Percentiles rank a stretch among this genome's conserved stretches.
These are phyloP conservation scores for Benitochromis conjunctus DNA, from an alignment of 2,113 vertebrate species.

Conservation along the genomic window DNA sequence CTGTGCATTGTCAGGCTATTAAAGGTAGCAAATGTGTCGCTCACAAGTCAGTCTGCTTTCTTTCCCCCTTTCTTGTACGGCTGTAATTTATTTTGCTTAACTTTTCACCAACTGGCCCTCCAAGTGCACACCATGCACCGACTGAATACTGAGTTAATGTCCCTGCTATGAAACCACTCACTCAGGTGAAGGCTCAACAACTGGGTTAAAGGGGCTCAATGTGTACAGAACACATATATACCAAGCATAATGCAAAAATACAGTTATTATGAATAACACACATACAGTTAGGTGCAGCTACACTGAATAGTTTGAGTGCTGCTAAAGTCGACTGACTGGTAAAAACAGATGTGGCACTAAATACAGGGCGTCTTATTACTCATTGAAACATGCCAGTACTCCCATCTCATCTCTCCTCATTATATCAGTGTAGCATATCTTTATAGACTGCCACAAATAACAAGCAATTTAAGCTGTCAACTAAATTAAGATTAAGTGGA, in stretches of 20 bases:
- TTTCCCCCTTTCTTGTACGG: not conserved
- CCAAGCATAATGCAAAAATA: not conserved
- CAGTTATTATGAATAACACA: not conserved
- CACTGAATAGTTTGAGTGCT: not conserved
- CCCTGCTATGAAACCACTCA: not conserved
- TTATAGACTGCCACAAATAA: not conserved
- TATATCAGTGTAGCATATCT: not conserved
- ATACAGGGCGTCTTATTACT: not conserved
- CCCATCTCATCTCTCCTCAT: accelerated
- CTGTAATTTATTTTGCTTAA: not conserved
- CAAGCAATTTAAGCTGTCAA: not conserved
- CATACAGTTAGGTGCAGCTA: not conserved
- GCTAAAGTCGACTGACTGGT: not conserved
- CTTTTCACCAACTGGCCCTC: not conserved
- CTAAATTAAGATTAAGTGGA: not conserved
- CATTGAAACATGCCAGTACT: not conserved
- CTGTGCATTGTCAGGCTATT: not conserved
- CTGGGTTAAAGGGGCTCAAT: not conserved
- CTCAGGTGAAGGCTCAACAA: not conserved
- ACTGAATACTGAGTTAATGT: not conserved
- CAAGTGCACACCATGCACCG: not conserved
- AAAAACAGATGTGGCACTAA: not conserved
- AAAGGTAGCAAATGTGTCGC: not conserved
- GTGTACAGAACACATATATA: not conserved
- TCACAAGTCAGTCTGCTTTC: not conserved